Conservation (phyloP, 2,113 vertebrate genomes). For the Turnix velox region DNA sequence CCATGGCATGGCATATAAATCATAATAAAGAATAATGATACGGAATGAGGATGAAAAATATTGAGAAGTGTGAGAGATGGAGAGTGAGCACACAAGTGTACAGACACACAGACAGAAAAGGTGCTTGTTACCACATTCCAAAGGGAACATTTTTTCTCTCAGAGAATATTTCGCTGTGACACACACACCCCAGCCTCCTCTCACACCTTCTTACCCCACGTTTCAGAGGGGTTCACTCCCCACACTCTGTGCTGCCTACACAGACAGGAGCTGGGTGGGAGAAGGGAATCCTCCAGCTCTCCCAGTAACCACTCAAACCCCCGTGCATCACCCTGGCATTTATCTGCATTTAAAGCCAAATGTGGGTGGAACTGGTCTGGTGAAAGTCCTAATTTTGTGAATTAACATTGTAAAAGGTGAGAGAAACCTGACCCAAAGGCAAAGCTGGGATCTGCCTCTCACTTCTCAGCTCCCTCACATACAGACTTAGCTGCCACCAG, state of each 20-base stretch:
- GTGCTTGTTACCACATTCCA: background rate
- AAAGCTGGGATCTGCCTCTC: too few relatives aligned
- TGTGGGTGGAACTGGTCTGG: background rate
- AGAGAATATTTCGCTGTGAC: background rate
- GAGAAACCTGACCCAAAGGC: background rate
- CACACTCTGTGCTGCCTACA: too few relatives aligned
- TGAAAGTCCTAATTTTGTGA: background rate
- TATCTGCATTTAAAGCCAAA: background rate
- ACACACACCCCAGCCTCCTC: background rate
- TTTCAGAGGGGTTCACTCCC: too few relatives aligned
- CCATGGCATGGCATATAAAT: constrained; percentile 37
- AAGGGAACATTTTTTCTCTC: background rate
- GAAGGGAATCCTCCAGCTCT: background rate
- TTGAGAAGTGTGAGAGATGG: background rate
- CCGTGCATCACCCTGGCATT: background rate
- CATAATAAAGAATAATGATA: constrained; percentile 62
- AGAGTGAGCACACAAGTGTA: background rate
- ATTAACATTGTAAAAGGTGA: background rate
- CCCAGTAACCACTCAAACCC: background rate
- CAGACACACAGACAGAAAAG: background rate
- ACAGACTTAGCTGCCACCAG: background rate
- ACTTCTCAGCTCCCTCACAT: background rate
- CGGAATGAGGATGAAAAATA: constrained; percentile 54
- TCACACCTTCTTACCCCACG: background rate
- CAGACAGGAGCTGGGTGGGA: too few relatives aligned